A percentile compares a stretch with the other conserved stretches of the same genome.
Evolutionary conservation across 2,113 vertebrate species (phyloP).

Genomic region (Calonectris borealis): DNA sequence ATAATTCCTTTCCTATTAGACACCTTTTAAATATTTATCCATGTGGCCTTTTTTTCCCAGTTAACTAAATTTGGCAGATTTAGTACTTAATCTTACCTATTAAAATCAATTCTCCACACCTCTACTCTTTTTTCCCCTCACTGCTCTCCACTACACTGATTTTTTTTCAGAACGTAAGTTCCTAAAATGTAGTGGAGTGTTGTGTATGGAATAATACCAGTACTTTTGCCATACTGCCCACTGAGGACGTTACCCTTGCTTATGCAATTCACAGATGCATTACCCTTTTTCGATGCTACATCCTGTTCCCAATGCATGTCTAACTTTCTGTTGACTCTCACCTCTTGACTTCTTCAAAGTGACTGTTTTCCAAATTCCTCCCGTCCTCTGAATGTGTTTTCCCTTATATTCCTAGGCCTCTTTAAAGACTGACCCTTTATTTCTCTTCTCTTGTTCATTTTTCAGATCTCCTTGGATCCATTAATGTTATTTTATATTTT

Average conservation of each 20-base stretch:
- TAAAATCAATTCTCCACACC: not conserved
- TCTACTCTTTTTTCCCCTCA: not conserved
- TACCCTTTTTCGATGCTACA: not conserved
- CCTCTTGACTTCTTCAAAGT: not conserved
- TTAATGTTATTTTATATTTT: not conserved
- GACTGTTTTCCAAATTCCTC: not conserved
- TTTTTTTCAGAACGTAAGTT: not conserved
- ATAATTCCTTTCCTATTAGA: slow-evolving; percentile 2
- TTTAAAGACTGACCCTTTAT: not conserved
- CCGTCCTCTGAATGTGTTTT: not conserved
- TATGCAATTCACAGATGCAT: not conserved
- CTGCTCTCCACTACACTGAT: not conserved
- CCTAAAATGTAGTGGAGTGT: not conserved
- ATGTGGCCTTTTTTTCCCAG: not conserved
- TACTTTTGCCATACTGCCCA: not conserved
- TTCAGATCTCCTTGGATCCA: not conserved
- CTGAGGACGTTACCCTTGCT: not conserved
- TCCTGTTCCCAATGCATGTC: not conserved
- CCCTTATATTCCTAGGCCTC: not conserved
- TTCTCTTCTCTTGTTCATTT: not conserved
- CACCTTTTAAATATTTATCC: not conserved
- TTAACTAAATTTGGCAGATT: not conserved
- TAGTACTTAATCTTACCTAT: not conserved
- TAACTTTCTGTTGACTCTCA: not conserved
- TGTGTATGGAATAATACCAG: not conserved